phyloP scores from a whole-genome alignment of 2,113 vertebrate species.

The Gallinago media region DNA sequence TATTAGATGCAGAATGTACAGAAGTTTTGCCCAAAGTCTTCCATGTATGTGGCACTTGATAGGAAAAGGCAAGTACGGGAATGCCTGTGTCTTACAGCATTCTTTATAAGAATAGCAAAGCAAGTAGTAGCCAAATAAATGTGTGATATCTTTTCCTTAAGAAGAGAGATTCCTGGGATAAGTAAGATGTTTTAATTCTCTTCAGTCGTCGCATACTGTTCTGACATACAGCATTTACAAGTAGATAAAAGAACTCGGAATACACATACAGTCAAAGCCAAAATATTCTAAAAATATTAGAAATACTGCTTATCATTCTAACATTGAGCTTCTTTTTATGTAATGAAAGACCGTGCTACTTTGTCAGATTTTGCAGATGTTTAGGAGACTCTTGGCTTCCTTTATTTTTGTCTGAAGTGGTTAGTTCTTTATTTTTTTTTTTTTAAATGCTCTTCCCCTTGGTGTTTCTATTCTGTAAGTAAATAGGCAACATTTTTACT shows the following conservation, averaged over 20 bases:
- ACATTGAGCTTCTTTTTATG: background rate
- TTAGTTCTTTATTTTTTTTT: background rate
- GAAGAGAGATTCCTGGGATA: background rate
- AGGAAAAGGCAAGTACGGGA: background rate
- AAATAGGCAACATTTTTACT: background rate
- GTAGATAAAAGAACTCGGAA: background rate
- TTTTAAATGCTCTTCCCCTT: background rate
- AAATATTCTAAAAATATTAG: background rate
- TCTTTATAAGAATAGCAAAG: background rate
- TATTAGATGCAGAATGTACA: background rate
- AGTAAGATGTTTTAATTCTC: background rate
- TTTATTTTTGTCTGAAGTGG: background rate
- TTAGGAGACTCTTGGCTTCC: background rate
- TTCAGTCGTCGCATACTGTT: background rate
- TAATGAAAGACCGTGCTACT: background rate
- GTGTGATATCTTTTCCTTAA: background rate
- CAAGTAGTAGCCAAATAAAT: background rate
- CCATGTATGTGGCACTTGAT: rapidly evolving
- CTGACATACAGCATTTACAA: background rate
- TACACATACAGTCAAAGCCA: background rate
- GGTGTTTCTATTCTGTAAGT: background rate
- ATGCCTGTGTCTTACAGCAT: background rate
- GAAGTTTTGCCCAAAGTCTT: background rate
- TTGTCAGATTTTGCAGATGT: background rate
- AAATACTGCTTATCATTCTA: background rate